Conservation (phyloP, 2,888 invertebrate genomes). For the Tachina lurida region DNA sequence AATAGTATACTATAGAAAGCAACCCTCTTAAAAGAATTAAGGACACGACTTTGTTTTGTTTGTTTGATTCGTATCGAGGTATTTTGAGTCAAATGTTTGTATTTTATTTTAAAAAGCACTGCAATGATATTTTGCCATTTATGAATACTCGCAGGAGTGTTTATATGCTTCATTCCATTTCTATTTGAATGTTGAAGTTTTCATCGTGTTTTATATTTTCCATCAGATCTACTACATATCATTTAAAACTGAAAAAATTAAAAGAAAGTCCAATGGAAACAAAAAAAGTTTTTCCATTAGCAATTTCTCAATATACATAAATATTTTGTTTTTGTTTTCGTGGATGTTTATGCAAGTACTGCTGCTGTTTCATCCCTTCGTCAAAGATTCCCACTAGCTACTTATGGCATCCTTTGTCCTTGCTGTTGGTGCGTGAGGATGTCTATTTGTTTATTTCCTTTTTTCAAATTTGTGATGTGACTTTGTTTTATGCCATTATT, state of each 20-base stretch:
- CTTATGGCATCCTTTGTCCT: not conserved
- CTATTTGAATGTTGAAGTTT: conserved; percentile 4
- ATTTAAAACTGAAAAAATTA: conserved; percentile 1
- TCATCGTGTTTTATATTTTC: conserved; percentile 6
- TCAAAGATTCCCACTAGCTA: not conserved
- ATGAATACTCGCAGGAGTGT: conserved; percentile 22
- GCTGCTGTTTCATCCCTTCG: conserved; percentile 17
- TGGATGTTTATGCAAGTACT: conserved; percentile 4
- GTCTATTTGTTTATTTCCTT: not conserved
- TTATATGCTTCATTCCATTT: conserved; percentile 8
- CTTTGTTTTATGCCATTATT: conserved; percentile 63
- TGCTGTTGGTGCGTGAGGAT: conserved; percentile 48
- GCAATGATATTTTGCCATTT: conserved; percentile 24
- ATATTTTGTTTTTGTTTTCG: conserved; percentile 17
- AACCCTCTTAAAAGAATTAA: conserved; percentile 49
- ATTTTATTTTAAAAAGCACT: conserved; percentile 15
- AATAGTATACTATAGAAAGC: conserved; percentile 18
- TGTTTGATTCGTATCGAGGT: not conserved
- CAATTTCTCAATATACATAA: conserved; percentile 30
- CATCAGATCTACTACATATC: conserved; percentile 1
- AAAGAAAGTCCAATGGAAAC: conserved; percentile 20
- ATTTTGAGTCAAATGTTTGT: conserved; percentile 40
- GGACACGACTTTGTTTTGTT: conserved; percentile 27
- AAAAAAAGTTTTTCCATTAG: conserved; percentile 55
- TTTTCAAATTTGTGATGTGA: conserved; percentile 43